phyloP scores from a whole-genome alignment of 2,113 vertebrate genomes.

The Ahaetulla prasina region DNA sequence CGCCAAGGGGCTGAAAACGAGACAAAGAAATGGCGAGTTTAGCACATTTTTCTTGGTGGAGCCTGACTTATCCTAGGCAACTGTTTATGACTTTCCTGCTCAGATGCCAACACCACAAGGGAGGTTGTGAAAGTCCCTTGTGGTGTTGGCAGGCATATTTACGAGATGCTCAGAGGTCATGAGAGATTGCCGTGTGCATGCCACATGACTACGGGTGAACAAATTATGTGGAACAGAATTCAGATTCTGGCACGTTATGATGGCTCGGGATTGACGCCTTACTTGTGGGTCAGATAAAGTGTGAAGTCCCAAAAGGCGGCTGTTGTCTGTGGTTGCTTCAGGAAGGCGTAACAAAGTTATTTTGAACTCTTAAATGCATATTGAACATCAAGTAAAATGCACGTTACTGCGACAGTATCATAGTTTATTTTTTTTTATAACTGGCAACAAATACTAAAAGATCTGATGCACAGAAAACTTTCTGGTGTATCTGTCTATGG shows the following conservation, averaged over 20 bases:
- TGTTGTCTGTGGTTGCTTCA: neutral
- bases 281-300: neutral
- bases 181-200: neutral
- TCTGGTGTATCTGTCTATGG: neutral
- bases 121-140: neutral
- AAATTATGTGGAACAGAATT: neutral
- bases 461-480: neutral
- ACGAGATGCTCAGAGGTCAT: rapidly evolving
- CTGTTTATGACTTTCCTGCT: neutral
- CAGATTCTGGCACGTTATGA: neutral
- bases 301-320: neutral
- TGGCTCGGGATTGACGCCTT: neutral
- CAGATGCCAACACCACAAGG: neutral
- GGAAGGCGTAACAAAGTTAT: neutral
- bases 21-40: conserved; percentile 14
- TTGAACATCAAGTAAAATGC: neutral
- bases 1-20: conserved; percentile 71
- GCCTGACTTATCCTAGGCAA: rapidly evolving
- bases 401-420: neutral
- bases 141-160: neutral
- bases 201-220: neutral
- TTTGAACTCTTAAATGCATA: neutral
- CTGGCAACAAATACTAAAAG: neutral
- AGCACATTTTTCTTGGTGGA: conserved; percentile 10
- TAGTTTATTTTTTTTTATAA: neutral